Conservation (phyloP, 2,113 vertebrate species). For the Silurus asotus region DNA sequence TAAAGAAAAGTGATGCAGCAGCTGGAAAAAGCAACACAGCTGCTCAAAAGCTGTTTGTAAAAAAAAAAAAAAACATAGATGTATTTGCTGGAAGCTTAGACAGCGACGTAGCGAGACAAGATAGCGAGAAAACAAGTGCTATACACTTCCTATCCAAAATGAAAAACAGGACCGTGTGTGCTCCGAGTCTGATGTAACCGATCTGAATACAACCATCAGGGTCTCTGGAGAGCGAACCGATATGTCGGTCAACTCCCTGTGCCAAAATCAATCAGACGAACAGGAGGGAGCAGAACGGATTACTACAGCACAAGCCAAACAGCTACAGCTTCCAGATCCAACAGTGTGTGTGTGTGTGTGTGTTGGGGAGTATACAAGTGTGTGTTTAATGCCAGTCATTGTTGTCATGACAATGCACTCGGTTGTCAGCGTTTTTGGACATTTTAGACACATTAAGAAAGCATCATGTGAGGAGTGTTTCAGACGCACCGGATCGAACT, state of each 20-base stretch:
- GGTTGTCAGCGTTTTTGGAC: neutral
- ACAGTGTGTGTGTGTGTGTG: neutral
- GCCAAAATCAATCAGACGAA: constrained; percentile 23
- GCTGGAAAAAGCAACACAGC: neutral
- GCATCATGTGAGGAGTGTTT: neutral
- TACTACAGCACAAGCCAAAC: neutral
- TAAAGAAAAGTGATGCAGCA: neutral
- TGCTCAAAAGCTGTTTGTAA: neutral
- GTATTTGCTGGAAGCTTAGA: neutral
- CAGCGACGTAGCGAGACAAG: neutral
- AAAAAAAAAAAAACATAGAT: neutral
- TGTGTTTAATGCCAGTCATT: neutral
- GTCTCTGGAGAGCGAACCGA: neutral
- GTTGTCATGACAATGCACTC: neutral
- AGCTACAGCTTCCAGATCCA: neutral
- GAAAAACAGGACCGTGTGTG: neutral
- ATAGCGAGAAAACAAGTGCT: too few species aligned
- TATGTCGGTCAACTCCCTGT: neutral
- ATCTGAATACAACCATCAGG: neutral
- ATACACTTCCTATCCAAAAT: neutral
- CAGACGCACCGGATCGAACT: neutral
- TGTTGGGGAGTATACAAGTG: neutral
- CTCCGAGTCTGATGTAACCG: neutral
- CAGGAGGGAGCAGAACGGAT: neutral
- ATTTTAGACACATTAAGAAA: neutral